Evolutionary conservation across 2,113 vertebrate species (phyloP).

Genomic region (Jaculus jaculus): DNA sequence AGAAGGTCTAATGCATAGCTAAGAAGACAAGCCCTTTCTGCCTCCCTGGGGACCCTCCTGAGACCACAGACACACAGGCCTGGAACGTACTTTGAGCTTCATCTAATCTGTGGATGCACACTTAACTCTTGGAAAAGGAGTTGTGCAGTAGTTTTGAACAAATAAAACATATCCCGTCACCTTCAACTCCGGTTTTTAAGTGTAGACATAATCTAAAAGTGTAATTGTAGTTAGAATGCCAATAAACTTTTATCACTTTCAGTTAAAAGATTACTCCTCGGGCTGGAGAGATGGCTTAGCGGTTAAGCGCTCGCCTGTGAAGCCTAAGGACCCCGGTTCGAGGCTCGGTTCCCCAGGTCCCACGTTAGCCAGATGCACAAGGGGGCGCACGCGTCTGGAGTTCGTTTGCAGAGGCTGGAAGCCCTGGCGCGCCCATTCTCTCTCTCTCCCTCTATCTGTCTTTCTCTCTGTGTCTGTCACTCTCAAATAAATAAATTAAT

Average conservation of each 20-base stretch:
- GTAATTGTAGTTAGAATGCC: neutral
- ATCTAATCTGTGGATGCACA: neutral
- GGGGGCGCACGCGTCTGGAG: no score
- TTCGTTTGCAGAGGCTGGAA: no score
- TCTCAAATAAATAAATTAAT: no score
- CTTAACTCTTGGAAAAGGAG: neutral
- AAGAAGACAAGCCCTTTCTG: no score
- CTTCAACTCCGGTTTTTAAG: neutral
- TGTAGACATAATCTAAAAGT: neutral
- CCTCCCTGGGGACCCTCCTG: neutral
- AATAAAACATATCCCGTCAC: neutral
- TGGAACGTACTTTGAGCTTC: neutral
- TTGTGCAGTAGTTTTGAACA: neutral
- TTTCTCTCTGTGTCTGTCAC: no score
- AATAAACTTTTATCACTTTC: neutral
- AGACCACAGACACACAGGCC: neutral
- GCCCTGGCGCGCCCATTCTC: no score
- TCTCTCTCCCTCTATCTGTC: no score
- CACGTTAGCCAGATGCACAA: no score
- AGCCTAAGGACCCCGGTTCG: no score
- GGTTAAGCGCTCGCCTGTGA: no score
- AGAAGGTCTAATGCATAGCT: neutral
- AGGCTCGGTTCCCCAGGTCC: no score
- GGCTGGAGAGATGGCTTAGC: no score
- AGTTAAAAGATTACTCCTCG: conserved; percentile 27